These are phyloP conservation scores for Drosophila tropicalis DNA, from an alignment of 1,140 invertebrate species.

Conservation along the genomic window DNA sequence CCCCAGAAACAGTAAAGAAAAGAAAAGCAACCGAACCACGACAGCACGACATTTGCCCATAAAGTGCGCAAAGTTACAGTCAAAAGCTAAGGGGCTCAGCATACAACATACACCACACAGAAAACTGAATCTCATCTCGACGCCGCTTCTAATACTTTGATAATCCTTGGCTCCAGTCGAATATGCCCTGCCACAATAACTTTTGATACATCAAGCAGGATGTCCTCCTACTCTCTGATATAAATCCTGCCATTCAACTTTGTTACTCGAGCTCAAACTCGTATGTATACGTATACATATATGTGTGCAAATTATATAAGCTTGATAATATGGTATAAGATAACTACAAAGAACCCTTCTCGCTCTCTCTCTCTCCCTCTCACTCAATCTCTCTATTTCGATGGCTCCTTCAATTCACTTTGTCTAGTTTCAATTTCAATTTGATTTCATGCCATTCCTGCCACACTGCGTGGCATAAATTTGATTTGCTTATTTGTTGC, in stretches of 20 bases:
- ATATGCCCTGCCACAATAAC: slow-evolving; percentile 65
- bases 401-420: slow-evolving; percentile 51
- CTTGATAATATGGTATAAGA: slow-evolving; percentile 76
- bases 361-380: neutral
- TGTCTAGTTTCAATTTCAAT: slow-evolving; percentile 79
- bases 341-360: slow-evolving; percentile 34
- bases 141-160: slow-evolving; percentile 68
- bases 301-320: slow-evolving; percentile 69
- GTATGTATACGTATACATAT: slow-evolving; percentile 32
- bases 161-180: slow-evolving; percentile 68
- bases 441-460: slow-evolving; percentile 53
- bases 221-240: slow-evolving; percentile 4
- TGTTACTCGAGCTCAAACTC: slow-evolving; percentile 73
- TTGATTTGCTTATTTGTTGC: slow-evolving; percentile 70
- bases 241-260: slow-evolving; percentile 68
- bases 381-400: neutral
- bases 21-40: slow-evolving; percentile 31
- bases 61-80: slow-evolving; percentile 77
- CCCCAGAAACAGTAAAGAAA: slow-evolving; percentile 55
- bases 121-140: slow-evolving; percentile 22
- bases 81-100: slow-evolving; percentile 42
- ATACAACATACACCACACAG: slow-evolving; percentile 5
- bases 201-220: slow-evolving; percentile 58
- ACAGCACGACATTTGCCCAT: slow-evolving; percentile 46
- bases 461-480: slow-evolving; percentile 35